Conservation (phyloP, 2,888 invertebrate genomes). For the Xiphydria camelus region DNA sequence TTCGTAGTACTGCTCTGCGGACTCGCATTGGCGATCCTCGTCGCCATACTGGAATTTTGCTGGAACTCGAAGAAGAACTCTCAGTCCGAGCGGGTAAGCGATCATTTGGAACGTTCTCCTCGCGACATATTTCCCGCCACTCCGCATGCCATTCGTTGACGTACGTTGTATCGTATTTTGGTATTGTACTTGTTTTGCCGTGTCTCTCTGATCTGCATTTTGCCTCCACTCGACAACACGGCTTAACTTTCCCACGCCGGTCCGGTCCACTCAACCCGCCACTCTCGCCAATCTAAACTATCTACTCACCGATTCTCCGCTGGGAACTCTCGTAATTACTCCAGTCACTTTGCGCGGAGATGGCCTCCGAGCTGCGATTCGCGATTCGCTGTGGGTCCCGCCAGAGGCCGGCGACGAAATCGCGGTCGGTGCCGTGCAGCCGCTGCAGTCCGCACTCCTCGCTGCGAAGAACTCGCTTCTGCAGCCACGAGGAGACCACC, state of each 20-base stretch:
- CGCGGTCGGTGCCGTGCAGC: constrained; percentile 62
- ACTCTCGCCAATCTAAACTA: too few relatives aligned
- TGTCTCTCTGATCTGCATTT: background rate
- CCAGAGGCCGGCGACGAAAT: constrained; percentile 77
- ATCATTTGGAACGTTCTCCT: too few relatives aligned
- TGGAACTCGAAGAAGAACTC: constrained; percentile 92
- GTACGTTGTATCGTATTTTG: constrained; percentile 8
- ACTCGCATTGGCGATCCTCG: constrained; percentile 84
- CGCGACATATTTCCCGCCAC: background rate
- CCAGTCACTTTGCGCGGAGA: constrained; percentile 91
- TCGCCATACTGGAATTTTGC: constrained; percentile 92
- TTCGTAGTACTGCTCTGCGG: constrained; percentile 96
- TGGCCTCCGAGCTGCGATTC: constrained; percentile 89
- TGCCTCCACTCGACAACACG: background rate
- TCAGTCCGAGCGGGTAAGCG: constrained; percentile 70
- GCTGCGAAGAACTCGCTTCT: constrained; percentile 46
- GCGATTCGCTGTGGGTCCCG: constrained; percentile 87
- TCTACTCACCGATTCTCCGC: too few relatives aligned
- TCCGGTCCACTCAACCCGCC: too few relatives aligned
- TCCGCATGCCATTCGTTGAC: constrained; percentile 1
- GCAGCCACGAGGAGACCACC: constrained; percentile 52
- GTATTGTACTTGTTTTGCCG: constrained; percentile 1
- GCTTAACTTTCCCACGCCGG: too few relatives aligned
- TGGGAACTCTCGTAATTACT: constrained; percentile 5
- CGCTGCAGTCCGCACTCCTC: constrained; percentile 50